These are phyloP conservation scores for Stomorhina lunata DNA, from an alignment of 2,888 invertebrate genomes.

Conservation along the genomic window DNA sequence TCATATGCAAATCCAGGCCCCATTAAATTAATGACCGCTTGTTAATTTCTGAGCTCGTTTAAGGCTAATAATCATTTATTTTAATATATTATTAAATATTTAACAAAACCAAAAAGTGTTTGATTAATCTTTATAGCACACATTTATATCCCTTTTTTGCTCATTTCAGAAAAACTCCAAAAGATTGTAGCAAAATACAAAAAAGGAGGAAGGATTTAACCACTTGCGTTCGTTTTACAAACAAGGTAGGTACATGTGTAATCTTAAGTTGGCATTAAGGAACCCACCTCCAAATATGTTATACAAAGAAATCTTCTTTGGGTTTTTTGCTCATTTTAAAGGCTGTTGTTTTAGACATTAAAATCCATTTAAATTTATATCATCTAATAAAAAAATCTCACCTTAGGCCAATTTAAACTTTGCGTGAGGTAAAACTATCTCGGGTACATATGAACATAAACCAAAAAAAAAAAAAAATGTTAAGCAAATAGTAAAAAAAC, in stretches of 20 bases:
- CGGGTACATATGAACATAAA: background rate
- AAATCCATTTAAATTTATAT: slow-evolving; percentile 65
- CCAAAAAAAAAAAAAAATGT: background rate
- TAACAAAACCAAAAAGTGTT: slow-evolving; percentile 10
- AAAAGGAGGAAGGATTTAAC: background rate
- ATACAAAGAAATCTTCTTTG: background rate
- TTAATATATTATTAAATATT: slow-evolving; percentile 30
- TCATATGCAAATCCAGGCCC: background rate
- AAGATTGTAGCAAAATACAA: background rate
- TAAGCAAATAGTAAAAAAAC: background rate
- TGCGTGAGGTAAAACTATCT: slow-evolving; percentile 60
- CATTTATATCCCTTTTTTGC: slow-evolving; percentile 12
- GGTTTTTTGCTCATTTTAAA: background rate
- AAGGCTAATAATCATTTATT: slow-evolving; percentile 30
- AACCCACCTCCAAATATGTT: slow-evolving; percentile 47
- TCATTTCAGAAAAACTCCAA: slow-evolving; percentile 39
- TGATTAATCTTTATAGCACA: slow-evolving; percentile 44
- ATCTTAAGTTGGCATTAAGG: slow-evolving; percentile 47
- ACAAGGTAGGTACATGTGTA: slow-evolving; percentile 49
- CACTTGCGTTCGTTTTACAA: slow-evolving; percentile 28
- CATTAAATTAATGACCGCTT: slow-evolving; percentile 11
- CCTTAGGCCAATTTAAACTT: slow-evolving; percentile 53
- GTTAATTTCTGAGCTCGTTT: background rate
- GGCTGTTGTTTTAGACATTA: slow-evolving; percentile 52
- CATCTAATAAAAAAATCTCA: slow-evolving; percentile 58